phyloP scores from a whole-genome alignment of 2,113 vertebrate genomes.

The Gasterosteus aculeatus region DNA sequence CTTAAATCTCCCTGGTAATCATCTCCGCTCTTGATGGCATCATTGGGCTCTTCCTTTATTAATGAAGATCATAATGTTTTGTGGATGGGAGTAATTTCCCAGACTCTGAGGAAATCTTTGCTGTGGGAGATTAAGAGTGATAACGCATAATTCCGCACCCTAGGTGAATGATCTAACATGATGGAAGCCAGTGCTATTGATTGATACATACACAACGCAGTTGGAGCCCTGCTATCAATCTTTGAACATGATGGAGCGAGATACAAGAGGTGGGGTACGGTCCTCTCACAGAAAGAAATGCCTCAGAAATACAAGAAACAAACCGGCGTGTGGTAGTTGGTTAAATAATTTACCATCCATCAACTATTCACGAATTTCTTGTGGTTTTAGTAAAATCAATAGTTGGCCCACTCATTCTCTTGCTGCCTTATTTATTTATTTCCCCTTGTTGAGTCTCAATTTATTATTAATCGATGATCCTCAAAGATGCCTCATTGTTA shows the following conservation, averaged over 20 bases:
- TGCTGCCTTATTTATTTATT: constrained; percentile 4
- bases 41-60: constrained; percentile 63
- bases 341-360: constrained; percentile 69
- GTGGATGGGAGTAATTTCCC: constrained; percentile 49
- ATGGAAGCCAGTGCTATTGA: constrained; percentile 27
- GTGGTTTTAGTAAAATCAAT: constrained; percentile 68
- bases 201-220: constrained; percentile 36
- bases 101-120: constrained; percentile 60
- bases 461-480: constrained; percentile 26
- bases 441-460: constrained; percentile 11
- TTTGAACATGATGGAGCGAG: constrained; percentile 19
- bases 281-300: constrained; percentile 4
- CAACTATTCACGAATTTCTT: constrained; percentile 63
- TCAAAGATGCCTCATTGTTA: constrained; percentile 27
- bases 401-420: neutral
- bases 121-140: constrained; percentile 46
- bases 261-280: neutral
- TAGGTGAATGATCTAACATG: constrained; percentile 31
- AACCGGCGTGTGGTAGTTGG: constrained; percentile 17
- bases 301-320: constrained; percentile 34
- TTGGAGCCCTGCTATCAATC: constrained; percentile 43
- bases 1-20: constrained; percentile 68
- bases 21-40: constrained; percentile 62
- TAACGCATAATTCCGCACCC: constrained; percentile 43
- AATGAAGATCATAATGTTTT: constrained; percentile 59